Percentiles rank a stretch among this genome's conserved stretches.
Evolutionary conservation across 2,888 invertebrate genomes (phyloP).

Genomic region (Acronicta psi): DNA sequence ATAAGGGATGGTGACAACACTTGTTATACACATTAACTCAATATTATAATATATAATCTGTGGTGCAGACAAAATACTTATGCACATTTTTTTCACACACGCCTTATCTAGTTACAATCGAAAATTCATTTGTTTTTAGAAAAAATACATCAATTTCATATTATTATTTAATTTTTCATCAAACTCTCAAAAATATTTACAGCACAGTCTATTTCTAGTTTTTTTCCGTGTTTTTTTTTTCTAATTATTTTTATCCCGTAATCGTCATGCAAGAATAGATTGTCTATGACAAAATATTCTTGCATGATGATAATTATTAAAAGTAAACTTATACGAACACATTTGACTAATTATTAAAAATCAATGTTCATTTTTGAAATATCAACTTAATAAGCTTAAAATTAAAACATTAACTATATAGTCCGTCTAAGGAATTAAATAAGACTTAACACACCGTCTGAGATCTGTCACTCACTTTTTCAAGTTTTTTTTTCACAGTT

Average conservation of each 20-base stretch:
- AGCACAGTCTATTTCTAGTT: conserved; percentile 71
- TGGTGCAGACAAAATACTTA: conserved; percentile 72
- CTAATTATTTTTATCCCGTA: conserved; percentile 48
- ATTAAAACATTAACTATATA: conserved; percentile 58
- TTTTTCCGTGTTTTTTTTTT: conserved; percentile 58
- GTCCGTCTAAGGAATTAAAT: conserved; percentile 81
- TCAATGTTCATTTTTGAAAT: conserved; percentile 53
- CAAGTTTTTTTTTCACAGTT: conserved; percentile 80
- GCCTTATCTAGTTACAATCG: conserved; percentile 64
- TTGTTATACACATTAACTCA: conserved; percentile 32
- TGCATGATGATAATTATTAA: conserved; percentile 34
- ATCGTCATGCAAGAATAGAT: conserved; percentile 49
- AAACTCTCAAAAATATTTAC: conserved; percentile 71
- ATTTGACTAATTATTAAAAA: conserved; percentile 69
- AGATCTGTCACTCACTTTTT: conserved; percentile 88
- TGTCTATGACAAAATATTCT: conserved; percentile 28
- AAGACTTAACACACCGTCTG: conserved; percentile 79
- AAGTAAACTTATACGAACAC: conserved; percentile 64
- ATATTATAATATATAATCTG: conserved; percentile 42
- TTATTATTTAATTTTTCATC: conserved; percentile 57
- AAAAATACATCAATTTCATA: conserved; percentile 74
- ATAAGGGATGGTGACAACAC: conserved; percentile 40
- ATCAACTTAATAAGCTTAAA: conserved; percentile 63
- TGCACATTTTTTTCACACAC: conserved; percentile 61
- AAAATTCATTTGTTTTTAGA: conserved; percentile 68